Percentiles rank a stretch among this genome's conserved stretches.
These are phyloP conservation scores for Tetrao urogallus DNA, from an alignment of 2,113 vertebrate genomes.

Conservation along the genomic window DNA sequence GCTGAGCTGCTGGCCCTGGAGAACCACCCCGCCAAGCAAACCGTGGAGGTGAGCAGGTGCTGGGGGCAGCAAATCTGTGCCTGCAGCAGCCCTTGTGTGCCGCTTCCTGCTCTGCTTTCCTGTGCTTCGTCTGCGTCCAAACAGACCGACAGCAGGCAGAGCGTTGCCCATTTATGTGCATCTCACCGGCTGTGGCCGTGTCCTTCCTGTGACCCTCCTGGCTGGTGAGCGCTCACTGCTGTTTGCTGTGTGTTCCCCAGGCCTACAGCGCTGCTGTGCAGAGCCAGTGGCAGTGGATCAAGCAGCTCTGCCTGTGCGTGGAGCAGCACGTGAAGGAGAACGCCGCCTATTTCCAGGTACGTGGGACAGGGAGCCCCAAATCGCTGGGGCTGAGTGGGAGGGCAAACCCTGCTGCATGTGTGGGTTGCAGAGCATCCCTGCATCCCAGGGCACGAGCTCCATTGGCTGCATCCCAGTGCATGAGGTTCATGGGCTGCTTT, in stretches of 20 bases:
- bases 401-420: neutral
- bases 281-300: conserved; percentile 96
- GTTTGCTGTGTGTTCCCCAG: conserved; percentile 58
- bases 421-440: fast-evolving
- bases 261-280: conserved; percentile 95
- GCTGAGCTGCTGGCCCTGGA: conserved; percentile 88
- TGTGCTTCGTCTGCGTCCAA: neutral
- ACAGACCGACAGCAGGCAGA: neutral
- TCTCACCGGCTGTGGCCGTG: fast-evolving
- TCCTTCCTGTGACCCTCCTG: neutral
- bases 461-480: fast-evolving
- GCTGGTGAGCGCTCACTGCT: fast-evolving
- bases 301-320: conserved; percentile 92
- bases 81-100: fast-evolving
- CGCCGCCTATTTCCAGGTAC: conserved; percentile 92
- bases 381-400: neutral
- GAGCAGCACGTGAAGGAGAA: conserved; percentile 96
- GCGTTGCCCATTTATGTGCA: neutral
- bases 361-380: neutral
- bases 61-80: neutral
- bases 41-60: conserved; percentile 86
- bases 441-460: fast-evolving
- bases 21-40: conserved; percentile 97
- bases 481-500: neutral
- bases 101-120: fast-evolving